Evolutionary conservation across 2,113 vertebrate genomes (phyloP), one percentile per base, ranked within the genome.

Genomic region (Nipponia nippon): DNA sequence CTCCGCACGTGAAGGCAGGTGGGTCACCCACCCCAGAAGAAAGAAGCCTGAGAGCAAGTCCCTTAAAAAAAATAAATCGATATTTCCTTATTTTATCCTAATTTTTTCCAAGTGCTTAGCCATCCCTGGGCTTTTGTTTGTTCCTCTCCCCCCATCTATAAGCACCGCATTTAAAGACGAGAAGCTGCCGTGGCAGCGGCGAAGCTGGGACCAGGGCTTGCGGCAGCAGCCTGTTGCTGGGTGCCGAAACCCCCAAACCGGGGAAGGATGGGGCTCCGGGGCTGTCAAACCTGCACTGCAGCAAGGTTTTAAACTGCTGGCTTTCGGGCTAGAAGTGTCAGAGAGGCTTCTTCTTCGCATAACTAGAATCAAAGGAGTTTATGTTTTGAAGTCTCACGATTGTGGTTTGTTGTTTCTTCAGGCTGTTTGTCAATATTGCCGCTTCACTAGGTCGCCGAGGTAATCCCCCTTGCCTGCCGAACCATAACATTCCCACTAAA

Each of bases 151-250:
- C 8, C 11, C 1, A 0, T 7, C 32, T 29, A 4, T 6, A 20
- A 58, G 19, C 34, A 52, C 23, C 15, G 11, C 22, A 16, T 34
- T 32, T 21, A 52, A 59, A 52, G 21, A 8, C 20, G 58, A 12
- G 4, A 9, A n/a, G 36, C 47, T 42, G 12, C 49, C 12, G 8
- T 13, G 6, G 18, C 47, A 21, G 34, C 0, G 2, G 20, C 13
- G 23, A 73, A 50, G 29, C 42, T 4, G 23, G 30, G 46, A 66
- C 16, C 15, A 30, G 12, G 23, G 38, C 30, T 59, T 4, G 26
- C 8, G 5, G 44, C 36, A 29, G 13, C 49, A 46, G 26, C 67
- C 52, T 66, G 32, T 7, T 27, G 7, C 29, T 42, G n/a, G 32
- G 16, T 34, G 13, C 16, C 7, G 36, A 13, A 61, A 50, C 6